phyloP scores from a whole-genome alignment of 1,140 invertebrate genomes.

The Drosophila parvula region DNA sequence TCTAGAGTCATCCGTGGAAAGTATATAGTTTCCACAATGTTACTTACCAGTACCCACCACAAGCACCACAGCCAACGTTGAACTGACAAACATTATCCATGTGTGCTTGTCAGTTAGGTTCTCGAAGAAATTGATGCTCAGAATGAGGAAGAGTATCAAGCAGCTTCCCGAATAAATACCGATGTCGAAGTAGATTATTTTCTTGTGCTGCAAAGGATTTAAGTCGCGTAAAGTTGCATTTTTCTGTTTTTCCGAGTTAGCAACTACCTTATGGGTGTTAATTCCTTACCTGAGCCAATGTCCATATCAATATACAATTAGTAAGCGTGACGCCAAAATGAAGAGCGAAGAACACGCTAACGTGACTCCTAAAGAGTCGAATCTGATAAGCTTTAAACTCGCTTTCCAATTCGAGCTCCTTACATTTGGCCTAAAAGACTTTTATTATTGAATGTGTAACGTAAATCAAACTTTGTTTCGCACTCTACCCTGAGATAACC shows the following conservation, averaged over 20 bases:
- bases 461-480: background rate
- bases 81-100: slow-evolving; percentile 84
- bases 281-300: slow-evolving; percentile 19
- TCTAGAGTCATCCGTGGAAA: background rate
- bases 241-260: too few relatives aligned
- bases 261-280: too few relatives aligned
- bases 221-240: background rate
- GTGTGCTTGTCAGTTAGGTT: slow-evolving; percentile 76
- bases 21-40: too few relatives aligned
- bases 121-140: slow-evolving; percentile 84
- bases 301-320: slow-evolving; percentile 22
- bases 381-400: slow-evolving; percentile 32
- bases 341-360: slow-evolving; percentile 32
- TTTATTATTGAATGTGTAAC: background rate
- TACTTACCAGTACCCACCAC: slow-evolving; percentile 62
- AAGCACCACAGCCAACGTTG: slow-evolving; percentile 78
- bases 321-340: background rate
- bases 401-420: slow-evolving; percentile 24
- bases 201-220: slow-evolving; percentile 3
- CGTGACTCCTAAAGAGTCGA: slow-evolving; percentile 23
- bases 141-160: slow-evolving; percentile 81
- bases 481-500: slow-evolving; percentile 39
- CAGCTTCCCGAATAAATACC: slow-evolving; percentile 77
- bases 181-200: slow-evolving; percentile 61
- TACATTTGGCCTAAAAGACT: slow-evolving; percentile 31